Evolutionary conservation across 2,797 vertebrate genomes (phyloP), one percentile per base, ranked within the genome.

Genomic region (Gymnopithys bicolor): DNA sequence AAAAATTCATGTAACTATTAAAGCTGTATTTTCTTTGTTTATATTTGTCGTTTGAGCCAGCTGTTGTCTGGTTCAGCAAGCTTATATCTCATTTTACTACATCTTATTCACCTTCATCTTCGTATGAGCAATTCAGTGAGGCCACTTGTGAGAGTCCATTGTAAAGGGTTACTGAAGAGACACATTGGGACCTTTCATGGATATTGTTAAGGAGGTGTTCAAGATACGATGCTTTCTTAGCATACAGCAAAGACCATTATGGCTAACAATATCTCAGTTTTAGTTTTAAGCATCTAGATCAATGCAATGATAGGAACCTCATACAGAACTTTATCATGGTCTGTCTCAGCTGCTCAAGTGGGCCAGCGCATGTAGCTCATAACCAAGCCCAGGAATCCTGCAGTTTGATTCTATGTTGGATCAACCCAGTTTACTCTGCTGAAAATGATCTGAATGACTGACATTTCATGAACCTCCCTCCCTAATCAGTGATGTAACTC

Each of bases 21-120:
- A 93, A 87, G 24, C 13, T 81, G 23, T 49, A 49, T 89, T 94
- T 90, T 84, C 69, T 90, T 90, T 93, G 52, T 74, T 90, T 89
- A 67, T 84, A 52, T 83, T 89, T 93, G 52, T 85, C 60, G 67
- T 56, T 86, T 82, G 30, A 82, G 63, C 56, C 60, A 74, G 37
- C 49, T 83, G 37, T 77, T 87, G 28, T 63, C 67, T 83, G 12
- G 52, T 89, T 90, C 75, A 70, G 48, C n/a, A 80, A 85, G 75
- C 49, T 74, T 85, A 52, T 63, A 63, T 59, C 64, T 77, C 43
- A 68, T 27, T 89, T 90, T 93, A 30, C 39, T 66, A 9, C 19
- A 53, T 63, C 67, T 62, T 33, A 28, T 58, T 85, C 84, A 48
- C 51, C 64, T 84, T 87, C 49, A 55, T 89, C 81, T 91, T 70